Base-by-base conservation (phyloP, 2,888 invertebrate genomes). In the Perizoma affinitatum region DNA sequence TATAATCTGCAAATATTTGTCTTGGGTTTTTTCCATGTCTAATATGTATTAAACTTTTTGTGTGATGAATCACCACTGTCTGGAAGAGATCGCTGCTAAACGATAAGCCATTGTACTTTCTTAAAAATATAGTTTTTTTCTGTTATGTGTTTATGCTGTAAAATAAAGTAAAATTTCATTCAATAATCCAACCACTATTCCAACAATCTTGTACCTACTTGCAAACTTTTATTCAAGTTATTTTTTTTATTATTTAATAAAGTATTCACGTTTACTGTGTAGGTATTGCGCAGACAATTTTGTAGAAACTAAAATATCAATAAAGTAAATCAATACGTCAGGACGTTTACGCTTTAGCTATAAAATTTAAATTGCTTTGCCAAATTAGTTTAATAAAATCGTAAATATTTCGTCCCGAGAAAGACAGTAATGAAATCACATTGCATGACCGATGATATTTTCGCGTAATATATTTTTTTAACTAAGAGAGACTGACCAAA, bases 391-490 rank as follows among this genome's bases (percentile, higher is more conserved):
- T 50, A 54, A 50, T 48, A 63, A 64, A 60, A 50, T 59, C 63
- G 51, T 61, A 69, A 70, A 67, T 69, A 63, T 61, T 60, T 58
- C 34, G 50, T 45, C n/a, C 60, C 55, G 47, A 55, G 62, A 66
- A 65, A 66, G 67, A 54, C 45, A 45, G 50, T 45, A 63, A 69
- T 54, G 42, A 45, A 22, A 58, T 63, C 59, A 63, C 61, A 57
- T 70, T 59, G 71, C 69, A 69, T 73, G 73, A 73, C 70, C 56
- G 50, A 71, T 52, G 73, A 72, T n/a, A 75, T 72, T 66, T 68
- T 66, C 68, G 35, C 58, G 62, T 57, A 50, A 64, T 76, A 71
- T 74, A 69, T 68, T 66, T 65, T 68, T 65, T 38, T 41, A 40
- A 35, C 10, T 55, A n/a, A 49, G n/a, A 10, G 6, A n/a, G 7